Evolutionary conservation across 2,888 invertebrate genomes (phyloP).

Genomic region (Zootermopsis nevadensis): DNA sequence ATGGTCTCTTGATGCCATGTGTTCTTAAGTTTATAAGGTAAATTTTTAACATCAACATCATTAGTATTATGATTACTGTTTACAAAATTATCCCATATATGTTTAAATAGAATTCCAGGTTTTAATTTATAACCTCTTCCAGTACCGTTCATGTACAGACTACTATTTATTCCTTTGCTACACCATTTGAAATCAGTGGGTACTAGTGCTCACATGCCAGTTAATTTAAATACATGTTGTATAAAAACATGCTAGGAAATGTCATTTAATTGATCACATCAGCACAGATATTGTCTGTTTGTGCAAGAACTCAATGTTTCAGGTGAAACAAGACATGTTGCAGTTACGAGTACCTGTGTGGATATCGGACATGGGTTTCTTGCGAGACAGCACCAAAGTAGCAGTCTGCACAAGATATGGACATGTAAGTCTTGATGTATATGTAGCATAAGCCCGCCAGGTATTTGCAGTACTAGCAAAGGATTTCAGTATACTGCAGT

Average conservation of each 20-base stretch:
- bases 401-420: conserved; percentile 86
- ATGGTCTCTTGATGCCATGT: too few relatives aligned
- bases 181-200: neutral
- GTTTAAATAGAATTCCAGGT: neutral
- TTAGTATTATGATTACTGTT: too few relatives aligned
- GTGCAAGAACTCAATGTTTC: conserved; percentile 49
- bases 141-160: too few relatives aligned
- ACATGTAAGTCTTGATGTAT: conserved; percentile 71
- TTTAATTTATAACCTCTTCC: too few relatives aligned
- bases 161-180: neutral
- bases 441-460: neutral
- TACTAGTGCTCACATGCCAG: neutral
- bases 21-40: too few relatives aligned
- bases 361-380: conserved; percentile 85
- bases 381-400: conserved; percentile 71
- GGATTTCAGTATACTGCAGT: too few relatives aligned
- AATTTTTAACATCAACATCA: too few relatives aligned
- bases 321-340: conserved; percentile 86
- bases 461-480: too few relatives aligned
- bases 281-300: neutral
- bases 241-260: neutral
- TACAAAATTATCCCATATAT: too few relatives aligned
- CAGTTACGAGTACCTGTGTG: conserved; percentile 87
- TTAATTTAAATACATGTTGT: neutral
- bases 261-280: neutral